These are phyloP conservation scores for Nycticryphes semicollaris DNA, from an alignment of 2,113 vertebrate species.

Conservation along the genomic window DNA sequence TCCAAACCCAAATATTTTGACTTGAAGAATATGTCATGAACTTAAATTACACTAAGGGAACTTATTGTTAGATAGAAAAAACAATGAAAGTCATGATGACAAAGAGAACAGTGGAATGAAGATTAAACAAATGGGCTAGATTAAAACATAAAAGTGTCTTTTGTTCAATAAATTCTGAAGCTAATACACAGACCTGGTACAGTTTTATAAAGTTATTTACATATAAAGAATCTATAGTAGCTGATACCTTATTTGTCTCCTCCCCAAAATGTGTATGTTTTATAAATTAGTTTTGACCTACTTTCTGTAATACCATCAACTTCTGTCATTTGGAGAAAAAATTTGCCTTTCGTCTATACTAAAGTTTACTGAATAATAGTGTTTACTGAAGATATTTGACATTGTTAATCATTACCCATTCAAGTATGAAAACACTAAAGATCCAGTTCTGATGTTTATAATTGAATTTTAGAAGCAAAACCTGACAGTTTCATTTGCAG, in stretches of 20 bases:
- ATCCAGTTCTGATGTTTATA: background rate
- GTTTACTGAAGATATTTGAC: background rate
- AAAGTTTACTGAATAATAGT: background rate
- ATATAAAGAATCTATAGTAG: background rate
- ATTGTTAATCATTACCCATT: background rate
- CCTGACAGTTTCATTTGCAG: background rate
- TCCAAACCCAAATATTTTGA: background rate
- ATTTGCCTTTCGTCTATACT: background rate
- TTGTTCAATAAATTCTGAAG: background rate
- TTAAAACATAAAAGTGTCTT: background rate
- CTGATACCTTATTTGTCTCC: background rate
- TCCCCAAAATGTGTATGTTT: background rate
- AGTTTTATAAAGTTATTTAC: background rate
- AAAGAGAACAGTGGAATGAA: background rate
- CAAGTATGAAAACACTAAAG: background rate
- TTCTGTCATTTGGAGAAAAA: background rate
- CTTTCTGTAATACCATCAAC: background rate
- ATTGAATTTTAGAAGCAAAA: background rate
- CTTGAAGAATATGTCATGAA: background rate
- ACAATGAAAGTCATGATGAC: background rate
- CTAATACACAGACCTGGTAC: background rate
- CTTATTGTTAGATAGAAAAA: background rate
- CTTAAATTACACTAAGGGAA: background rate
- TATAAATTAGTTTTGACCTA: background rate
- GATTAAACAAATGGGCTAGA: background rate